Conservation (phyloP, 2,888 invertebrate genomes). For the Auanema freiburgensis region DNA sequence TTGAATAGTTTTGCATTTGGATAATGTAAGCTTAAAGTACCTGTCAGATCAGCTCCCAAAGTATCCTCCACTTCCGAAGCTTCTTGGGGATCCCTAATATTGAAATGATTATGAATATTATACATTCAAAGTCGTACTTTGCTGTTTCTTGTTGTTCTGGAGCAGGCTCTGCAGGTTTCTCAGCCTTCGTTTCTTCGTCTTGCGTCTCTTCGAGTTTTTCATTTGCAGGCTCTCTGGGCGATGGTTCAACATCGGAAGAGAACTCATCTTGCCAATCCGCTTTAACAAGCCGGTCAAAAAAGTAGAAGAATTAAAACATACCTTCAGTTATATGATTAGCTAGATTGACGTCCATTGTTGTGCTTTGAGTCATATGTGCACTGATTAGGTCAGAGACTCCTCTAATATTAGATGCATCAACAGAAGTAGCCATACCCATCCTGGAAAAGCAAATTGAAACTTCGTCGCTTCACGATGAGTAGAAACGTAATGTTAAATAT, state of each 20-base stretch:
- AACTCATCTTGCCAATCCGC: constrained; percentile 64
- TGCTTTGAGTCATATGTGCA: constrained; percentile 63
- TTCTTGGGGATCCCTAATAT: constrained; percentile 14
- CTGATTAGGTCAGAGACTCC: constrained; percentile 63
- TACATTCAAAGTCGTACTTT: not conserved
- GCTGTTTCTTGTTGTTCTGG: constrained; percentile 6
- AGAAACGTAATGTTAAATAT: not conserved
- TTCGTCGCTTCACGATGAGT: not conserved
- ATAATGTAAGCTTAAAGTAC: constrained; percentile 68
- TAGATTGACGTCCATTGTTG: constrained; percentile 62
- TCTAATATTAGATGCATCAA: constrained; percentile 58
- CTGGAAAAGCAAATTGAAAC: constrained; percentile 13
- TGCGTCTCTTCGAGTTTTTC: constrained; percentile 11
- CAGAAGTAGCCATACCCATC: constrained; percentile 60
- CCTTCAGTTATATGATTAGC: constrained; percentile 63
- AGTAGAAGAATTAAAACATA: constrained; percentile 20
- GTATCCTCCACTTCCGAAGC: constrained; percentile 69
- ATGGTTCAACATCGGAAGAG: constrained; percentile 46
- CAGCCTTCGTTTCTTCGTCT: not conserved
- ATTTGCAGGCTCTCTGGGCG: constrained; percentile 36
- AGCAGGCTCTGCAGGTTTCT: not conserved
- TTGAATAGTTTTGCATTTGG: constrained; percentile 5
- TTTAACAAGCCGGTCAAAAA: constrained; percentile 21
- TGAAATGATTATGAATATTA: not conserved
- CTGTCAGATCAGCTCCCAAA: constrained; percentile 83